Base-by-base conservation (phyloP, 2,888 invertebrate genomes). In the Catocala fraxini region DNA sequence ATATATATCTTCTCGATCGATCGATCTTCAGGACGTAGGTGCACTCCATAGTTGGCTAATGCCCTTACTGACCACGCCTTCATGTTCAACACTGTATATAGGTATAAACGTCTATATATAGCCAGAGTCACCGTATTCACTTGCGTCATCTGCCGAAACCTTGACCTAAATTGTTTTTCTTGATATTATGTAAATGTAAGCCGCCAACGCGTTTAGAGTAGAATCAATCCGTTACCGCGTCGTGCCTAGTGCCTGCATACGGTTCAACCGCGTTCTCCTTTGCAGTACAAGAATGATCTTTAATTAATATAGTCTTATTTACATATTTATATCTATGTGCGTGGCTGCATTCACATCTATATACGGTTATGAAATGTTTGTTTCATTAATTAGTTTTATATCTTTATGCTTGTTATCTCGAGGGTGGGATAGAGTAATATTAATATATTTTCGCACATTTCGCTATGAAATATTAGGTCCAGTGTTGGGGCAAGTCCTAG, bases 151-250 rank as follows among this genome's bases (percentile, higher is more conserved):
- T 57, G 58, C 60, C 63, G 73, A 68, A 76, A 83, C 91, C 92
- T 90, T 92, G 92, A 89, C 91, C 91, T 75, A 80, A 81, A 87
- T 89, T 75, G 73, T 68, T 83, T 80, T 67, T 79, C 68, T 74
- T 82, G 73, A 77, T 81, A 79, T 81, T 87, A 90, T 90, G 89
- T 84, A 82, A 90, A 90, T 87, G 68, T 75, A 79, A 79, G 61
- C 79, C 83, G 73, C 87, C 86, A 75, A 86, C 87, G 79, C 78
- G 63, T 63, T 68, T 64, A 70, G 70, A 69, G 66, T 75, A 80
- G 77, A 82, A 82, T 80, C 79, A 81, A 81, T 79, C 62, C 42
- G 53, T 46, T 39, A 10, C 7, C 1, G 6, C 7, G 12, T 47
- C 39, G 61, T 64, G 49, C 51, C 43, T 56, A 59, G 61, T 64